Percentiles rank a stretch among this genome's conserved stretches.
These are phyloP conservation scores for Mus spretus DNA, from an alignment of 2,797 vertebrate genomes.

Conservation along the genomic window DNA sequence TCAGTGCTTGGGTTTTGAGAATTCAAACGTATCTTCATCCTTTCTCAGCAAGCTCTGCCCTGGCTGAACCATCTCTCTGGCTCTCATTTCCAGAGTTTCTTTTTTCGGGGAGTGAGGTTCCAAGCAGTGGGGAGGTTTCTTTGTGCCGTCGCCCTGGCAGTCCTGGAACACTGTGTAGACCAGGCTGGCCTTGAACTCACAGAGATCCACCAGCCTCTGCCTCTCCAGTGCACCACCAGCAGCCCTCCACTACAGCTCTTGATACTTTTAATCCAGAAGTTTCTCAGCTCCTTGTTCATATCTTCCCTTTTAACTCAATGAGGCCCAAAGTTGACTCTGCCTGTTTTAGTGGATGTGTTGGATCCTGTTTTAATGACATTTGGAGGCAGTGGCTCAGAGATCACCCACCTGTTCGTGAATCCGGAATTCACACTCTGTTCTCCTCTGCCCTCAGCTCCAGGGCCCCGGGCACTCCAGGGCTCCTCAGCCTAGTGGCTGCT, in stretches of 20 bases:
- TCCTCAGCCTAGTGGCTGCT: background rate
- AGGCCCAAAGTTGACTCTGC: background rate
- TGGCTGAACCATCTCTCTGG: background rate
- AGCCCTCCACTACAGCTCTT: background rate
- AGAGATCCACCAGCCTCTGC: background rate
- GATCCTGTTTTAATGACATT: background rate
- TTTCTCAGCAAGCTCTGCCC: background rate
- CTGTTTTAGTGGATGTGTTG: background rate
- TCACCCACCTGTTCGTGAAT: background rate
- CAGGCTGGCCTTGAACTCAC: background rate
- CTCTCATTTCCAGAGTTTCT: background rate
- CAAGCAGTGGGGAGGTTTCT: background rate
- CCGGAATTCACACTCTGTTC: background rate
- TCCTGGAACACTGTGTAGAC: background rate
- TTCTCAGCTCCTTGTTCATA: background rate
- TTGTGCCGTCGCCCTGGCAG: background rate
- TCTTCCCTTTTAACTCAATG: slow-evolving; percentile 34
- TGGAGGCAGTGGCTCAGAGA: background rate
- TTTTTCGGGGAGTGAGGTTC: background rate
- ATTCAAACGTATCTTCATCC: background rate
- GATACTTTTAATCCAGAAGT: background rate
- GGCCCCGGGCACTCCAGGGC: background rate
- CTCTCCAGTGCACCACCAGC: background rate
- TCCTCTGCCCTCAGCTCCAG: background rate
- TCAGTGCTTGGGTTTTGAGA: background rate